Base-by-base conservation (phyloP, 2,888 invertebrate species). In the Oegoconia quadripuncta region DNA sequence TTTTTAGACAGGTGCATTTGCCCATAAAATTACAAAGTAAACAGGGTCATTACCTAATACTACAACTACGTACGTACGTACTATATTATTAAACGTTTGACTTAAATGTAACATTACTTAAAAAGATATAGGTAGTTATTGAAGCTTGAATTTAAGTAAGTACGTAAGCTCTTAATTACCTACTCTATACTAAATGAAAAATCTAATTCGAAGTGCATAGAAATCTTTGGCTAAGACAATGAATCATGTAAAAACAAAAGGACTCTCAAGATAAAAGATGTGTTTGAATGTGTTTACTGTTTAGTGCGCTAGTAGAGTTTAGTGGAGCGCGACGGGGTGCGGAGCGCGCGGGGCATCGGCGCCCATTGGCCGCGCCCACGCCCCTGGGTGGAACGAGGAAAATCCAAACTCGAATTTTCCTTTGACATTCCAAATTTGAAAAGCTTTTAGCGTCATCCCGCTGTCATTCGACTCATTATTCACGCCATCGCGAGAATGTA, bases 341-440 rank as follows among this genome's bases (percentile, higher is more conserved):
- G 34, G 29, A 44, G 14, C 32, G 35, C 18, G 32, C n/a, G 28
- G 47, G 41, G 46, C 32, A 42, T 37, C 45, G 55, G 76, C 82
- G 82, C 81, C 80, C 76, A 77, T 76, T 76, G 81, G 83, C 77
- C 79, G 80, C 80, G 82, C 82, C 78, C 74, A 70, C 70, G 53
- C 51, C 66, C 50, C 69, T 71, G 72, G 79, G 76, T 78, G 81
- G 83, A 70, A 71, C 70, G 69, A 62, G 70, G 74, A 74, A 81
- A 80, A 74, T 62, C 63, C 66, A 53, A 64, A 65, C 62, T 48
- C 67, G n/a, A 68, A 65, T 71, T 82, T 83, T 78, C 74, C 74
- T n/a, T n/a, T 56, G 53, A 50, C 60, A 50, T 59, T 69, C 59
- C 60, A 63, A 66, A 65, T 75, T 70, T 68, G 66, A 76, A 83